Evolutionary conservation across 1,140 invertebrate species (phyloP), one percentile per base, ranked within the genome.

Genomic region (Xylocopa sonorina): DNA sequence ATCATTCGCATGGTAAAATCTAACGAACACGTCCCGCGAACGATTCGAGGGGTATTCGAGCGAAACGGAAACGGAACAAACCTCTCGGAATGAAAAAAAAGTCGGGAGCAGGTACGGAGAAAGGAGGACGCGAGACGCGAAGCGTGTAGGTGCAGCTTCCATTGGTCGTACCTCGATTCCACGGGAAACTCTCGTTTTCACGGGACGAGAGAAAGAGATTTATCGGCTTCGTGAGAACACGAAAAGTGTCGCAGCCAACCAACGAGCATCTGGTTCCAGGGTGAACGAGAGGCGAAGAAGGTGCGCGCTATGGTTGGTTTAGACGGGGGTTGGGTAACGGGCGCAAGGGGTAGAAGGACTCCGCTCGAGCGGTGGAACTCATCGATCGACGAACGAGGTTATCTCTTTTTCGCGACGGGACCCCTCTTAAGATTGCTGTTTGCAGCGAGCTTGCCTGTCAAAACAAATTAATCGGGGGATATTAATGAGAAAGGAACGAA

Each of bases 151-250:
- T n/a, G 38, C 12, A 7, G 41, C 55, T 29, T 63, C 53, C 27
- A 41, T n/a, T 38, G 32, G 63, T 24, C 67, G 50, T 32, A 50
- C 57, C 48, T 51, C 69, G 69, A 83, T 75, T 80, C 64, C 62
- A 34, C 21, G 46, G 41, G 50, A 83, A 76, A 83, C 81, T 84
- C 83, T 83, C 83, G 77, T 84, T 83, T 76, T 83, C 82, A 34
- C 69, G 69, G 48, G 53, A 41, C 24, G 57, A 48, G 58, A 32
- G 77, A 62, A 84, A 80, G 71, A 84, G 83, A 84, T 84, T 83
- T 84, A 84, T 84, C 81, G 83, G 67, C 53, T 84, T 63, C 64
- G 80, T 51, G 83, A 78, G 83, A 86, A 82, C 80, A 82, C 78
- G 80, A 72, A 77, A 82, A 85, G 84, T 82, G 80, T 85, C 80